These are phyloP conservation scores for Trematocara variabile DNA, from an alignment of 2,113 vertebrate genomes.

Conservation along the genomic window DNA sequence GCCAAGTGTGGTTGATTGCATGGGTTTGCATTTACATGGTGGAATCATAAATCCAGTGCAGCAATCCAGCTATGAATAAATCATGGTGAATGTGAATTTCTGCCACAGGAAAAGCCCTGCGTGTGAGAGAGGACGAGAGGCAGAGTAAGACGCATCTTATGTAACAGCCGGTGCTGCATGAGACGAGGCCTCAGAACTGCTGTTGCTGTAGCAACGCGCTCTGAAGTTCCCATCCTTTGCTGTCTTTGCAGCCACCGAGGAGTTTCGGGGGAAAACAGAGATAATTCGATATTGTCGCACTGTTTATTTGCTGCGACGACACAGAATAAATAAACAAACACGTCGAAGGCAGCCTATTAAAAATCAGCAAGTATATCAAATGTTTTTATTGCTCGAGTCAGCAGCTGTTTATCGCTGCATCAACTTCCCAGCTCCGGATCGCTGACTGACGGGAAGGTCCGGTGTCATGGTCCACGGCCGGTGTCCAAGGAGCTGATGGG, in stretches of 20 bases:
- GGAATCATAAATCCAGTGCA: slow-evolving; percentile 41
- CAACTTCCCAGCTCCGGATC: not conserved
- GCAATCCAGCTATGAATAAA: slow-evolving; percentile 61
- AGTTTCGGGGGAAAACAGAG: slow-evolving; percentile 9
- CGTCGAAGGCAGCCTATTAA: not conserved
- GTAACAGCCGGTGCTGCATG: slow-evolving; percentile 60
- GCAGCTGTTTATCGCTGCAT: not conserved
- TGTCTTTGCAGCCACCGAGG: slow-evolving; percentile 9
- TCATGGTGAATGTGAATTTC: slow-evolving; percentile 60
- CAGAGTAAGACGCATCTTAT: slow-evolving; percentile 53
- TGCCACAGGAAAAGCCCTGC: slow-evolving; percentile 61
- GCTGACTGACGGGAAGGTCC: not conserved
- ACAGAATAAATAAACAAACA: not conserved
- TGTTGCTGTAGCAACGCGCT: slow-evolving; percentile 61
- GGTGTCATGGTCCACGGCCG: not conserved
- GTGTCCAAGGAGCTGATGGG: too few species aligned
- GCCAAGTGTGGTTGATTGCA: slow-evolving; percentile 36
- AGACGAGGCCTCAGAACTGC: slow-evolving; percentile 59
- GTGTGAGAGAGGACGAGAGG: not conserved
- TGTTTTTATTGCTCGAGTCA: not conserved
- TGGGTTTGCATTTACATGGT: slow-evolving; percentile 39
- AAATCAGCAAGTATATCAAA: not conserved
- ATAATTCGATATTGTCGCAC: slow-evolving; percentile 10
- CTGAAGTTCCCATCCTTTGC: slow-evolving; percentile 38
- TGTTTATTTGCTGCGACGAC: slow-evolving; percentile 6